Conservation (phyloP, 2,888 invertebrate species). For the Philhelius pedissequus region DNA sequence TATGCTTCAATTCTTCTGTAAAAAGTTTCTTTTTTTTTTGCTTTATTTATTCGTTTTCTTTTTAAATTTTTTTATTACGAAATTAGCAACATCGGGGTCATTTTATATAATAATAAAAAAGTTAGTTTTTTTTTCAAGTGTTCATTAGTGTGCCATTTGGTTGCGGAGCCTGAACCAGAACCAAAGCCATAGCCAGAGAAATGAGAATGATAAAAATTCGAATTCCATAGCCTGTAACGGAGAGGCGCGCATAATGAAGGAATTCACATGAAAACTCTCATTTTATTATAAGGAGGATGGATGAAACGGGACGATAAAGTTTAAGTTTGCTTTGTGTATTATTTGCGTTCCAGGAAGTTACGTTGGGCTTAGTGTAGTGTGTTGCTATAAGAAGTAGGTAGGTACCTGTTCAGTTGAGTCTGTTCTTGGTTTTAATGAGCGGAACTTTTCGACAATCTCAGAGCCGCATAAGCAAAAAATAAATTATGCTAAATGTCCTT, state of each 20-base stretch:
- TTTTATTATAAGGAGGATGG: slow-evolving; percentile 44
- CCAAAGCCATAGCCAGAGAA: too few relatives aligned
- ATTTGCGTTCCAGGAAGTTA: slow-evolving; percentile 16
- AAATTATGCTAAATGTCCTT: slow-evolving; percentile 28
- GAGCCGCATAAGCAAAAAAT: slow-evolving; percentile 29
- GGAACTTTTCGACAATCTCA: slow-evolving; percentile 31
- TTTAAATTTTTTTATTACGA: not conserved
- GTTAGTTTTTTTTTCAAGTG: slow-evolving; percentile 24
- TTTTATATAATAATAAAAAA: not conserved
- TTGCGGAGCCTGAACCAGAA: not conserved
- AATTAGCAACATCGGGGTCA: slow-evolving; percentile 31
- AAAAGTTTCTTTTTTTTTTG: not conserved
- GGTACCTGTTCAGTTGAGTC: slow-evolving; percentile 13
- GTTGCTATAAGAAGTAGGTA: not conserved
- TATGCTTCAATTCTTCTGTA: not conserved
- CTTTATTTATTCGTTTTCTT: too few relatives aligned
- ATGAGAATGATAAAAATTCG: slow-evolving; percentile 29
- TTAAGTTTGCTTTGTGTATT: slow-evolving; percentile 20
- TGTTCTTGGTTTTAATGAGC: slow-evolving; percentile 24
- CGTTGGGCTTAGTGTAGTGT: not conserved
- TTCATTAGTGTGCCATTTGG: slow-evolving; percentile 27
- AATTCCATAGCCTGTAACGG: slow-evolving; percentile 25
- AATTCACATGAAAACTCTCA: slow-evolving; percentile 50
- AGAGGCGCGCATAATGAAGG: slow-evolving; percentile 38
- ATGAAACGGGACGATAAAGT: slow-evolving; percentile 16